Evolutionary conservation across 2,797 vertebrate genomes (phyloP), one percentile per base, ranked within the genome.

Genomic region (Enteromius treurensis): DNA sequence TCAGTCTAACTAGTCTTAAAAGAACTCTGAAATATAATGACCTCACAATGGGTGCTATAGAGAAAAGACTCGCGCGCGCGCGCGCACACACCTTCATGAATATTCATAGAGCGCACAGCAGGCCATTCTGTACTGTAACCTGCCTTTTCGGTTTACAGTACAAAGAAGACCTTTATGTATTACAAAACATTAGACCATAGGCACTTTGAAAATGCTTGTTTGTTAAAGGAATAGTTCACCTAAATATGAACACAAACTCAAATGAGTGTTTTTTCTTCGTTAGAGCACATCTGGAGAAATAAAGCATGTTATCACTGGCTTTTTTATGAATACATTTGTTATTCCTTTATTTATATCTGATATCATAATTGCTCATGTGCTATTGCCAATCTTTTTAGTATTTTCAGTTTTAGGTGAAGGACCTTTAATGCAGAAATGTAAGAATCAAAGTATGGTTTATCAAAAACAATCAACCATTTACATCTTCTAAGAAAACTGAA

Each of bases 81-180:
- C 26, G 26, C 26, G 0, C n/a, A 13, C 45, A 3, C 2, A 3
- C 17, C 42, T 45, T 79, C 34, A 64, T 64, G 29, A 47, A 64
- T 49, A 49, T 81, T 37, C 8, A 73, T 37, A 58, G 26, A 73
- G 69, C 42, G 64, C 21, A 73, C 53, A 70, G 23, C 21, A 71
- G 26, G 17, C 26, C 23, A 45, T 11, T 6, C 17, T 62, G 79
- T 60, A 49, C 55, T 49, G 21, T 62, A 4, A 45, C n/a, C 17
- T 71, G 15, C 2, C 19, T 34, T 34, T 80, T 58, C 3, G 11
- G 3, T n/a, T 60, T 14, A 32, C 7, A 69, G 14, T 13, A 29
- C 49, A 69, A 19, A 34, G 19, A 42, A 42, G 26, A 58, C 23
- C 10, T 6, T 58, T 58, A 37, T 70, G 21, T 13, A 5, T 11